Base-by-base conservation (phyloP, 2,797 vertebrate species). In the Dicrostonyx torquatus region DNA sequence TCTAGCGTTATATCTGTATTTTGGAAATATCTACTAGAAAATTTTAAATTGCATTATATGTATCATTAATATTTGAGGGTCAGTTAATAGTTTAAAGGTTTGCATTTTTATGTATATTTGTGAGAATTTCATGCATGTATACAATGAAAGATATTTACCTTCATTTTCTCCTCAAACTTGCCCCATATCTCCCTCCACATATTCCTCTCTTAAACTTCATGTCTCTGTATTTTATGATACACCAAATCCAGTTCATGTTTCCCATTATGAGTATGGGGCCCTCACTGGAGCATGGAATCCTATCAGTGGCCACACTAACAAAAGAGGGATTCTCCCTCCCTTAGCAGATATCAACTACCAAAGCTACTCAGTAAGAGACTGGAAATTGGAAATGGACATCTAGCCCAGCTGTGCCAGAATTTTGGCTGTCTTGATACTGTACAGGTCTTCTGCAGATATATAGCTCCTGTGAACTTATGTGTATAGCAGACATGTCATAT, bases 11-110 rank as follows among this genome's bases (percentile, higher is more conserved):
- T 34, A 50, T 50, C 45, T 85, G 12, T 53, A 50, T 37, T 37
- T 93, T 77, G 58, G 34, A 73, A 93, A 91, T 78, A 78, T 31
- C 43, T 79, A 84, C 12, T 50, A 92, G 29, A 83, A 95, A 68
- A 50, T 6, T 40, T 87, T 26, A 50, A 89, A 89, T 80, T 91
- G 55, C 5, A 68, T 58, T 22, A 8, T 58, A 58, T 43, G 37
- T 53, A 22, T 68, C 11, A 17, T 48, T 94, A 50, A 48, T 6
- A 55, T 76, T 76, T 91, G 45, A 77, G 34, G 22, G 13, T 82
- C 40, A 75, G 7, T 24, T 58, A 75, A 73, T 37, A 68, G 40
- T 83, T 62, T 82, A 26, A 17, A 10, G 15, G 2, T 29, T 62
- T 62, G 55, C 11, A 12, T 2, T 14, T 37, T 80, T 58, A 77